Base-by-base conservation (phyloP, 2,113 vertebrate genomes). In the Hystrix brachyura region DNA sequence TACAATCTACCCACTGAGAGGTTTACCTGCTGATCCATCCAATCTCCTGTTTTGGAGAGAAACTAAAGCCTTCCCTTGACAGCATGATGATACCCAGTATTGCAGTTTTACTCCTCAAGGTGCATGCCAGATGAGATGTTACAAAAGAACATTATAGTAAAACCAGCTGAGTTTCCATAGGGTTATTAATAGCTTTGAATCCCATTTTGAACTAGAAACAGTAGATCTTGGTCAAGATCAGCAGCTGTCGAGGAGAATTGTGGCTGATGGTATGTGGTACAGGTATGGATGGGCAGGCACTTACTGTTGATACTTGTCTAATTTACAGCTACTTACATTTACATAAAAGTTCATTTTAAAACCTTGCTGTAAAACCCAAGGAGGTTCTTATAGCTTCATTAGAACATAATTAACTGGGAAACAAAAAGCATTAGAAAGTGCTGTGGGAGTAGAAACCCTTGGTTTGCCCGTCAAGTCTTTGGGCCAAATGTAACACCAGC, bases 261-360 rank as follows among this genome's bases (percentile, higher is more conserved):
- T 53, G 78, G 76, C 69, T 55, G 27, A 11, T 21, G 12, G 57
- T 60, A 5, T 18, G 2, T 60, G 53, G 38, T 82, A 9, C 89
- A 84, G 91, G 71, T 85, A 23, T 51, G 25, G 64, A 43, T 10
- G 4, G 72, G 10, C n/a, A 48, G 34, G 71, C 60, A 71, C 0
- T 46, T 62, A 71, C n/a, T 86, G 9, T 64, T 67, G 15, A 91
- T n/a, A 84, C 80, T 67, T 84, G 51, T 79, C 87, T 94, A 43
- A 94, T 92, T 86, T 82, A 94, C 23, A 69, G 69, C 71, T 74
- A 79, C 87, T 91, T 78, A 76, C 21, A 83, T 87, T 94, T 95
- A 92, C 87, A 94, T 97, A 96, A 95, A 87, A 92, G 93, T 93
- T 93, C 67, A 92, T 95, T 97, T 97, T 83, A 97, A 96, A 96